Evolutionary conservation across 2,888 invertebrate genomes (phyloP), one percentile per base, ranked within the genome.

Genomic region (Netelia fuscicornis): DNA sequence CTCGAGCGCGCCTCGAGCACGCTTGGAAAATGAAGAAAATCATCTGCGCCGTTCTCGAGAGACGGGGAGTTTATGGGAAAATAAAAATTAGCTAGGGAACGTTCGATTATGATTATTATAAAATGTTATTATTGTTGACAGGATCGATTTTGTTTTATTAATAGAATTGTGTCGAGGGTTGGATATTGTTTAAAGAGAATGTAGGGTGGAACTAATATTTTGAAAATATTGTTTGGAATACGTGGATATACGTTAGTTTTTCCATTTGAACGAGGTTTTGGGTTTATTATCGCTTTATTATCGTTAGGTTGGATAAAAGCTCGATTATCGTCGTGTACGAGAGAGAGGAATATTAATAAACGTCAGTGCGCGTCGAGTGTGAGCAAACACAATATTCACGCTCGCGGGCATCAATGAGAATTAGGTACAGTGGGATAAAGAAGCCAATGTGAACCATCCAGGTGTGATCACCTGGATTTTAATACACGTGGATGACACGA

Each of bases 361-460:
- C 56, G 79, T 82, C 82, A 79, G 42, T 20, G 48, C 23, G 71
- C 11, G 65, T 23, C 70, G 85, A 87, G 82, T 85, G 80, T 76
- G 64, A 52, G 88, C 86, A 89, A 87, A 90, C 86, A 87, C 88
- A 88, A 89, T 89, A 89, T 87, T 84, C 56, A 77, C 80, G 60
- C 80, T 20, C 37, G 72, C 17, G 54, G 71, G 65, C 62, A 75
- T 75, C 82, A 87, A 86, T 75, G 64, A 87, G 83, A 75, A 48
- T 13, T 74, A 65, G 72, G 54, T 80, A 80, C 90, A 87, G 87
- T 89, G 72, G 87, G 85, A 88, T 84, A 86, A 88, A 88, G 87
- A 86, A 87, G 82, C 84, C 86, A 84, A 86, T 90, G 91, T 87
- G 91, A 91, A 91, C 87, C 62, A 76, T 86, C 86, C 91, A 91